Conservation (phyloP, 30 jellyfish, hydroid and myxozoan species). For the Morbakka virulenta region DNA sequence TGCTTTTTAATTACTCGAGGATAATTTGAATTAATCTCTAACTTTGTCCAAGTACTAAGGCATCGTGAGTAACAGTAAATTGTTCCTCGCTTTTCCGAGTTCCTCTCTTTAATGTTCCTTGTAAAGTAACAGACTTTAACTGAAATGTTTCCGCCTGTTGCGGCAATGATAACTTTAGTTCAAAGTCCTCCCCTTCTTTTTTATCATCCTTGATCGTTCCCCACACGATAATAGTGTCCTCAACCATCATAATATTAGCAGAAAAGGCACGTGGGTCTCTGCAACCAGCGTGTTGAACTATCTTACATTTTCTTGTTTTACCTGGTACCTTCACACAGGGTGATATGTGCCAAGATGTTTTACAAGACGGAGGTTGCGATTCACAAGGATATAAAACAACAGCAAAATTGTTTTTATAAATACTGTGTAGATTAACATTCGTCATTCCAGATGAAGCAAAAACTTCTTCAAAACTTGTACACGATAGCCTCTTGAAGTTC, state of each 20-base stretch:
- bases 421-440: neutral
- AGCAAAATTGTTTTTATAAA: conserved; percentile 22
- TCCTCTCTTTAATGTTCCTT: conserved; percentile 58
- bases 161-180: conserved; percentile 43
- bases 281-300: conserved; percentile 32
- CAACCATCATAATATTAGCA: conserved; percentile 38
- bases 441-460: conserved; percentile 27
- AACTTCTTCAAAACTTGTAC: conserved; percentile 65
- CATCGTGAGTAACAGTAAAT: conserved; percentile 65
- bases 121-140: neutral
- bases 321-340: conserved; percentile 70
- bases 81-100: conserved; percentile 37
- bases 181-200: conserved; percentile 73
- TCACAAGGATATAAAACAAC: conserved; percentile 60
- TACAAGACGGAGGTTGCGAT: conserved; percentile 62
- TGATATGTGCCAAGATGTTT: conserved; percentile 53
- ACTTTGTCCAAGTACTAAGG: conserved; percentile 12
- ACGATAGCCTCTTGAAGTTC: conserved; percentile 59
- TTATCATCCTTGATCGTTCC: conserved; percentile 64
- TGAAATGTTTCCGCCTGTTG: neutral
- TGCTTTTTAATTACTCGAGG: no score
- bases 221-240: conserved; percentile 51
- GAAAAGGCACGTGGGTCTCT: conserved; percentile 52
- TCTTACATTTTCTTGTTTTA: conserved; percentile 66
- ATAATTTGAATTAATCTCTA: neutral